Conservation (phyloP, 2,797 vertebrate genomes). For the Philypnodon macrostomus region DNA sequence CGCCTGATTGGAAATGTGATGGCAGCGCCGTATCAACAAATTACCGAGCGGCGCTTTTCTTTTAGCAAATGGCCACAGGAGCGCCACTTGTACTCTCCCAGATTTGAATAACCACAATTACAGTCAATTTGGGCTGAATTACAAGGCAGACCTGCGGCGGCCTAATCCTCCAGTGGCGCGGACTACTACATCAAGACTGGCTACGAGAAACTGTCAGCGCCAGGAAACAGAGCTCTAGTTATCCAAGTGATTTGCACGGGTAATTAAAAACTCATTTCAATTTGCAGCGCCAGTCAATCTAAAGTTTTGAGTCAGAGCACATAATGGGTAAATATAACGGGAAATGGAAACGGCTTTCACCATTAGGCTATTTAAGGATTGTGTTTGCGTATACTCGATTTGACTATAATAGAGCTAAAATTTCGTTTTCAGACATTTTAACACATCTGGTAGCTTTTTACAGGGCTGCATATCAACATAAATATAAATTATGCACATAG, state of each 20-base stretch:
- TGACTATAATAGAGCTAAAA: too few relatives aligned
- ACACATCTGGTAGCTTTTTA: too few relatives aligned
- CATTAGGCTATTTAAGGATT: background rate
- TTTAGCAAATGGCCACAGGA: constrained; percentile 87
- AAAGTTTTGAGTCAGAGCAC: constrained; percentile 18
- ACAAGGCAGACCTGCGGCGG: constrained; percentile 77
- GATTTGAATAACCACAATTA: constrained; percentile 99
- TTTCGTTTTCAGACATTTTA: too few relatives aligned
- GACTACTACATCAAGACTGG: constrained; percentile 35
- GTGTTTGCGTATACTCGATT: too few relatives aligned
- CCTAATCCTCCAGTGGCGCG: constrained; percentile 76
- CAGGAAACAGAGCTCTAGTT: constrained; percentile 15
- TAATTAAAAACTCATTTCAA: constrained; percentile 14
- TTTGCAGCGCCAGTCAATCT: constrained; percentile 1
- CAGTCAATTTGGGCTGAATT: constrained; percentile 88
- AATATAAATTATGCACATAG: too few relatives aligned
- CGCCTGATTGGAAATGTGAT: constrained; percentile 97
- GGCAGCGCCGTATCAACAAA: constrained; percentile 96
- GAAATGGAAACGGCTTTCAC: background rate
- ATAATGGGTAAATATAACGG: background rate
- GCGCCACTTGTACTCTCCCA: constrained; percentile 89
- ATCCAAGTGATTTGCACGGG: constrained; percentile 8
- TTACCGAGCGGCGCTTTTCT: constrained; percentile 85
- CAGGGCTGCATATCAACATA: too few relatives aligned
- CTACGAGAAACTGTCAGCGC: constrained; percentile 21